A percentile compares a stretch with the other conserved stretches of the same genome.
Conservation (phyloP, 2,113 vertebrate species). For the Cephalopholis sonnerati region DNA sequence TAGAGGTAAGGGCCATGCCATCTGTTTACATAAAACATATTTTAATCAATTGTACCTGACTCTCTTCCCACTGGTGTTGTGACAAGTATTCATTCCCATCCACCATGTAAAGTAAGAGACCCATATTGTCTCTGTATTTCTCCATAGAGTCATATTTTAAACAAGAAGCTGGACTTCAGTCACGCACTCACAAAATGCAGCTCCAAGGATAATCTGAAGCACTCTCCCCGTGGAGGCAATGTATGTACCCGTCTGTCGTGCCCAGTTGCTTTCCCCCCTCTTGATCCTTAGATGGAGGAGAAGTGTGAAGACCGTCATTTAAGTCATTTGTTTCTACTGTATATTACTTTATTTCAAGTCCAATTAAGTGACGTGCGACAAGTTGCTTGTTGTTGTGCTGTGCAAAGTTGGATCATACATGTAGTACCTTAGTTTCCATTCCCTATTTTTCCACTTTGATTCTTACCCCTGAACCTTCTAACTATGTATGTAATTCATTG, state of each 20-base stretch:
- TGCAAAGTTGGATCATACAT: not conserved
- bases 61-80: not conserved
- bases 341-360: not conserved
- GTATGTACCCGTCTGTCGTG: slow-evolving; percentile 87
- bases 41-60: not conserved
- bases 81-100: not conserved
- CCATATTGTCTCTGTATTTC: slow-evolving; percentile 78
- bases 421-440: not conserved
- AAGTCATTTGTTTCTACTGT: not conserved
- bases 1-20: not conserved
- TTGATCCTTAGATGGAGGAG: slow-evolving; percentile 6
- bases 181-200: slow-evolving; percentile 91
- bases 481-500: not conserved
- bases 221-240: slow-evolving; percentile 89
- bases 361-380: slow-evolving; percentile 9
- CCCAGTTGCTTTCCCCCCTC: slow-evolving; percentile 10
- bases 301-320: not conserved
- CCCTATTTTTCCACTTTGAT: not conserved
- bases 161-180: slow-evolving; percentile 95
- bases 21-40: not conserved
- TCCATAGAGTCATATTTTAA: slow-evolving; percentile 96
- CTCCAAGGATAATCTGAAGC: slow-evolving; percentile 96
- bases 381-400: slow-evolving; percentile 1
- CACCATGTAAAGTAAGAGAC: slow-evolving; percentile 52
- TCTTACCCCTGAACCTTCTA: not conserved